Evolutionary conservation across 2,797 vertebrate genomes (phyloP).

Genomic region (Eulemur albifrons): DNA sequence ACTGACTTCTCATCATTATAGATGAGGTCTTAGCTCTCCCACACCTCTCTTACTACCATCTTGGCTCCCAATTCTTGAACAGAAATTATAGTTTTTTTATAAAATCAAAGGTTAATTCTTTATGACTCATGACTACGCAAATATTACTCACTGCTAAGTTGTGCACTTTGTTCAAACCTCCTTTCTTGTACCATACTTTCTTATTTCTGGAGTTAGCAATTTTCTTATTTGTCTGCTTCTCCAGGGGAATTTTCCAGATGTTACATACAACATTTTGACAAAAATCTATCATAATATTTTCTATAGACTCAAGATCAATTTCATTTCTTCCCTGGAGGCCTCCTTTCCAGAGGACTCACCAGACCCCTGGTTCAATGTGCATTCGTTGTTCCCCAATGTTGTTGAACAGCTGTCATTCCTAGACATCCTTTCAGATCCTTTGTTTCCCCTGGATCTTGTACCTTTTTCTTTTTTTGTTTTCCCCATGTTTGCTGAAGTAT

Average conservation of each 20-base stretch:
- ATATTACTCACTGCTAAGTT: background rate
- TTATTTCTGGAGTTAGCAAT: background rate
- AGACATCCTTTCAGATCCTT: background rate
- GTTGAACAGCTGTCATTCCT: background rate
- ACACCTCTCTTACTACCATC: background rate
- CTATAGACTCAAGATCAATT: background rate
- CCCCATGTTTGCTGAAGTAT: background rate
- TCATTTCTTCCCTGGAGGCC: background rate
- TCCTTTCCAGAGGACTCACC: background rate
- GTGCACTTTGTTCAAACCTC: background rate
- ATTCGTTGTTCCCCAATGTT: background rate
- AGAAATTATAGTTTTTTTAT: background rate
- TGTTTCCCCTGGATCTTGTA: background rate
- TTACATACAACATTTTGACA: background rate
- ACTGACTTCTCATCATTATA: background rate
- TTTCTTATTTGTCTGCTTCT: background rate
- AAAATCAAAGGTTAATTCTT: background rate
- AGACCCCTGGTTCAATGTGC: background rate
- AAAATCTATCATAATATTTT: background rate
- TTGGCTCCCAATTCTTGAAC: background rate
- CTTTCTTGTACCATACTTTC: background rate
- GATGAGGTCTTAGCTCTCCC: background rate
- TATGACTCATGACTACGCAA: background rate
- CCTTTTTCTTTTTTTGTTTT: background rate
- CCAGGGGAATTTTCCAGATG: background rate